Evolutionary conservation across 1,140 invertebrate species (phyloP), one percentile per base, ranked within the genome.

Genomic region (Panulirus ornatus): DNA sequence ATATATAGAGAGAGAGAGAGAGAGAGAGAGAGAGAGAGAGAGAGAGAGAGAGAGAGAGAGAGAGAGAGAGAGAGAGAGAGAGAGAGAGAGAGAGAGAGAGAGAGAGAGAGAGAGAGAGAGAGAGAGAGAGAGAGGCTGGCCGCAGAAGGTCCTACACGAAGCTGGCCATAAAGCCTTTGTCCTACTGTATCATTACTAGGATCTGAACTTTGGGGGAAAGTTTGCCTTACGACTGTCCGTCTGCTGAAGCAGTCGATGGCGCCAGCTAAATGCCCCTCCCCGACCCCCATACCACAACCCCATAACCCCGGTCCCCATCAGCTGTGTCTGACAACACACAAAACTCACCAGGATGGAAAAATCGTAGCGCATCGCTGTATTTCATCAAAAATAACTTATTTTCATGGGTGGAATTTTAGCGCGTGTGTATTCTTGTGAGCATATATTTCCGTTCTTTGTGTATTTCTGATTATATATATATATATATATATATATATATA

Each of bases 401-500:
- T n/a, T n/a, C n/a, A n/a, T n/a, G n/a, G n/a, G n/a, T n/a, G n/a
- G n/a, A n/a, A n/a, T n/a, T n/a, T n/a, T n/a, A n/a, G n/a, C n/a
- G n/a, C n/a, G n/a, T n/a, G n/a, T n/a, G n/a, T n/a, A n/a, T n/a
- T n/a, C n/a, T n/a, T n/a, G n/a, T n/a, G n/a, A n/a, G n/a, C n/a
- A n/a, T n/a, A n/a, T n/a, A n/a, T n/a, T n/a, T n/a, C n/a, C n/a
- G n/a, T 14, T 47, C 6, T 81, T 14, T 81, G 1, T 51, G 40
- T 79, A 44, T 44, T 34, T 79, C 22, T 81, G 14, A 44, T 38
- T 27, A 47, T 81, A 47, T 81, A 30, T 81, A 81, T 81, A 47
- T 47, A 81, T 47, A 81, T 51, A 81, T 47, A 47, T 81, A 47
- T 81, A 79, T 79, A 79, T 79, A 79, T 79, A 79, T 47, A 79